Base-by-base conservation (phyloP, 1,140 invertebrate genomes). In the Drosophila ogumai region DNA sequence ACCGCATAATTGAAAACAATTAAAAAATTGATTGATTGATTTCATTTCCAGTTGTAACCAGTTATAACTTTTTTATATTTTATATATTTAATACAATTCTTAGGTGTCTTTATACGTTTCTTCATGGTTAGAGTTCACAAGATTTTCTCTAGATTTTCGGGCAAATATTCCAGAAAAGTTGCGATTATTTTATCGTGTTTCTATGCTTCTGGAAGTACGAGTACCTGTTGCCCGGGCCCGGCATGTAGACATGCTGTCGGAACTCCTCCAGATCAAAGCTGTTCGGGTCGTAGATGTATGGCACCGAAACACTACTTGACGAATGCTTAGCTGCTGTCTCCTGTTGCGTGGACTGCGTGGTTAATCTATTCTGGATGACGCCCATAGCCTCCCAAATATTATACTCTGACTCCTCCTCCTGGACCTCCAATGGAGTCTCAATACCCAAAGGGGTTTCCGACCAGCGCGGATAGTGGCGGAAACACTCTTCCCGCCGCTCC, bases 201-300 rank as follows among this genome's bases (percentile, higher is more conserved):
- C 25, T 56, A 0, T 34, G 36, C 10, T 58, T 50, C 34, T 56
- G 44, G 31, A 79, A 58, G 38, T 72, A 85, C 38, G 75, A 57
- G 38, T 81, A 57, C 25, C 82, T 61, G 36, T 84, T 80, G 4
- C 19, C 13, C 3, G 75, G 56, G 2, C 81, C 81, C 4, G 75
- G 75, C 12, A 52, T 46, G 25, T 38, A 38, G 0, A 81, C 71
- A 34, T 81, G 67, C 9, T 66, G 41, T 5, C 67, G 49, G 38
- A 84, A 81, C 49, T 81, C 41, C 3, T 72, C 34, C 19, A 81
- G 15, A 36, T 63, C 19, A 44, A 84, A 87, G 13, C 7, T n/a
- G 38, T 84, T 87, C 0, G 82, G 46, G 22, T 81, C 36, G 38
- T 63, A 84, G 22, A 15, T 8, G 13, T 9, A 6, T 32, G 7